Percentiles rank a stretch among this genome's conserved stretches.
Evolutionary conservation across 2,797 vertebrate genomes (phyloP).

Genomic region (Rhadinocentrus ornatus): DNA sequence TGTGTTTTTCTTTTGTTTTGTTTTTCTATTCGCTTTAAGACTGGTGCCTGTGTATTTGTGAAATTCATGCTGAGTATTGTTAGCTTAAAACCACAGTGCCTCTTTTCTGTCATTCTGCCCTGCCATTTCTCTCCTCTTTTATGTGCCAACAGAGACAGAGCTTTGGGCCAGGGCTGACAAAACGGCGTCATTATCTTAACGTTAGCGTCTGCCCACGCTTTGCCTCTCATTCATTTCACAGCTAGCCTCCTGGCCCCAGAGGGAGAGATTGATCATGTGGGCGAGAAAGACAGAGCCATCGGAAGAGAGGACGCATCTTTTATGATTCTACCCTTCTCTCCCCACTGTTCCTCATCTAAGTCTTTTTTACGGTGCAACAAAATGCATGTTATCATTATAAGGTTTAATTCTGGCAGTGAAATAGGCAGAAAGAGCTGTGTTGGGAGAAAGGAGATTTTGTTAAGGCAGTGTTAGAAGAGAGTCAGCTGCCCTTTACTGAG

Average conservation of each 20-base stretch:
- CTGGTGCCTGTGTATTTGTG: constrained; percentile 33
- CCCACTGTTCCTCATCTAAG: constrained; percentile 27
- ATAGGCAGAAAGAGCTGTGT: constrained; percentile 18
- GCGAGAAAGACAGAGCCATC: constrained; percentile 47
- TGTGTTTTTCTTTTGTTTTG: background rate
- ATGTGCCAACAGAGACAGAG: constrained; percentile 66
- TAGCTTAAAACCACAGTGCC: constrained; percentile 26
- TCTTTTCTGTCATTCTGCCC: constrained; percentile 49
- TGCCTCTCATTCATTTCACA: constrained; percentile 74
- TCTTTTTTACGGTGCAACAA: constrained; percentile 40
- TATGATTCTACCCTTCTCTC: constrained; percentile 38
- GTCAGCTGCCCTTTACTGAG: constrained; percentile 9
- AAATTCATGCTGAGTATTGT: constrained; percentile 24
- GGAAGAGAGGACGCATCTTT: constrained; percentile 51
- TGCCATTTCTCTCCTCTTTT: constrained; percentile 54
- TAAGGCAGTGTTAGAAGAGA: constrained; percentile 17
- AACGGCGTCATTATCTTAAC: constrained; percentile 76
- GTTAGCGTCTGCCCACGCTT: constrained; percentile 73
- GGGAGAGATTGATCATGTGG: constrained; percentile 60
- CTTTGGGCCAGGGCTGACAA: constrained; percentile 72
- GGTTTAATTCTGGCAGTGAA: constrained; percentile 23
- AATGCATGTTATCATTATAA: constrained; percentile 55
- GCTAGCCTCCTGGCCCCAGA: constrained; percentile 66
- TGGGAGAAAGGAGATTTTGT: constrained; percentile 2
- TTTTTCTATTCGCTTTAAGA: constrained; percentile 9